A percentile compares a stretch with the other conserved stretches of the same genome.
Conservation (phyloP, 2,888 invertebrate genomes). For the Eupelmus urozonus region DNA sequence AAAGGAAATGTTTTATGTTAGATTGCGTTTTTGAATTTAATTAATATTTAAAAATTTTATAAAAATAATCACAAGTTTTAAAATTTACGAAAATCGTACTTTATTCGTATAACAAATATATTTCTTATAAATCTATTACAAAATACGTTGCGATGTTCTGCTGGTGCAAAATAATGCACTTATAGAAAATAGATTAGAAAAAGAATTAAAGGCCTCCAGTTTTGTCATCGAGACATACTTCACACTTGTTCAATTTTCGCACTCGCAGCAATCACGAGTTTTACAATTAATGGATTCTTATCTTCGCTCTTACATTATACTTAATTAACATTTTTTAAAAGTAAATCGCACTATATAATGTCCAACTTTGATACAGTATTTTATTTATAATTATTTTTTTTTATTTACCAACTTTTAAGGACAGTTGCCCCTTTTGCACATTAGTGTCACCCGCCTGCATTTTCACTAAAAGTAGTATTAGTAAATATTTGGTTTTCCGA, state of each 20-base stretch:
- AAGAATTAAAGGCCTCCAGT: slow-evolving; percentile 51
- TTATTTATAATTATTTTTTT: background rate
- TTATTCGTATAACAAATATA: slow-evolving; percentile 60
- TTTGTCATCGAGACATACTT: slow-evolving; percentile 30
- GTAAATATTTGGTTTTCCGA: slow-evolving; percentile 59
- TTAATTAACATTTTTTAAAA: slow-evolving; percentile 37
- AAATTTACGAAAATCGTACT: slow-evolving; percentile 57
- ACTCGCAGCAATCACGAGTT: slow-evolving; percentile 18
- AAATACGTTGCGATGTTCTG: slow-evolving; percentile 48
- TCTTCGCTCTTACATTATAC: slow-evolving; percentile 23
- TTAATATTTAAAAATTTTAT: background rate
- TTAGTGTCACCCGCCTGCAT: slow-evolving; percentile 39
- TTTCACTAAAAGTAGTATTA: slow-evolving; percentile 53
- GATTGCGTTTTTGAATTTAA: too few species aligned
- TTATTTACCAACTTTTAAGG: slow-evolving; percentile 25
- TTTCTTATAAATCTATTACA: slow-evolving; percentile 57
- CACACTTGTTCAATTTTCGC: slow-evolving; percentile 31
- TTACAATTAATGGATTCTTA: slow-evolving; percentile 9
- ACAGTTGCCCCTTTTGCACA: slow-evolving; percentile 46
- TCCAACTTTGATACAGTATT: slow-evolving; percentile 24
- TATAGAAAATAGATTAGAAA: slow-evolving; percentile 52
- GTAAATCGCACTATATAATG: slow-evolving; percentile 23
- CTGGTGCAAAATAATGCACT: slow-evolving; percentile 35
- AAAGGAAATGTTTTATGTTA: too few species aligned
- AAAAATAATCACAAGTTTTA: slow-evolving; percentile 1